Evolutionary conservation across 35 echinoderm and acorn worm genomes (phyloP), one percentile per base, ranked within the genome.

Genomic region (Apostichopus japonicus): DNA sequence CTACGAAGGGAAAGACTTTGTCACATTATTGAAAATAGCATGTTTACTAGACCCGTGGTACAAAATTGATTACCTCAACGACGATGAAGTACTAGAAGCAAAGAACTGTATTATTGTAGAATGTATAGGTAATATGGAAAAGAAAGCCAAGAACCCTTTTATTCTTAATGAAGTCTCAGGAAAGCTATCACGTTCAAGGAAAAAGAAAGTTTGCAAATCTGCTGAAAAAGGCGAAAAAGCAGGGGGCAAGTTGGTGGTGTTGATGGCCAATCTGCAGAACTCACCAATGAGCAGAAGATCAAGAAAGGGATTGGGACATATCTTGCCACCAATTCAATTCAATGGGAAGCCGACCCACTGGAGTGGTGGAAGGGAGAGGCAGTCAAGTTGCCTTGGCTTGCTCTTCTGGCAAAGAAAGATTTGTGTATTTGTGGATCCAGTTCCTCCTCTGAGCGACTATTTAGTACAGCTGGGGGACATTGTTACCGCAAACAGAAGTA

Each of bases 401-500:
- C 87, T 53, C 71, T 90, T 52, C n/a, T 90, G 8, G 87, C 87
- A 73, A 6, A 51, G 19, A 90, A 77, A 77, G 76, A 90, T 53
- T 44, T 44, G 33, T 44, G 33, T 4, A 44, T 44, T 44, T 44
- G 33, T 44, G 33, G 33, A 44, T 44, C 33, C 33, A 44, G 33
- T 44, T 44, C 33, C 4, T 44, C 33, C 0, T 44, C 33, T 44
- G 33, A 44, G 33, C 33, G 33, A 44, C 33, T 44, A 0, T 44
- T 44, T 4, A 44, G 33, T 44, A 44, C 33, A 44, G 33, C 33
- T 44, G 33, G 33, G 33, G 33, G 33, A 44, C 33, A 44, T 44
- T 44, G 33, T 44, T 44, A 44, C 33, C 33, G 33, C 2, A 44
- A 44, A 44, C 33, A 44, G 33, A 44, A 44, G 33, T 44, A 44